Base-by-base conservation (phyloP, 2,797 vertebrate genomes). In the Zalophus californianus region DNA sequence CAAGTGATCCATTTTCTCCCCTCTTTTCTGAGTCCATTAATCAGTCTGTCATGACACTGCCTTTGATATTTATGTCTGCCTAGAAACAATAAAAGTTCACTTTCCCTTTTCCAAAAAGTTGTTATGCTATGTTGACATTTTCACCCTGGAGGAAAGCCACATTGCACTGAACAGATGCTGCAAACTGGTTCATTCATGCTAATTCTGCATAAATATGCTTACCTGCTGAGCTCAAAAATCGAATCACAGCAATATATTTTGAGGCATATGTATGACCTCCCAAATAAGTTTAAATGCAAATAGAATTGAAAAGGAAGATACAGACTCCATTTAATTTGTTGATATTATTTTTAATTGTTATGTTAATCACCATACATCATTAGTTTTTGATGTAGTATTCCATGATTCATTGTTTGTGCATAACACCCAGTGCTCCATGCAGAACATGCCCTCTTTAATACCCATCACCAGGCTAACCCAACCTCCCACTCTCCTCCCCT, bases 81-180 rank as follows among this genome's bases (percentile, higher is more conserved):
- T 66, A 23, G 70, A 93, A 95, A 97, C 75, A 97, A 84, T 85
- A 82, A 80, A 96, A 96, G 87, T 86, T 88, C 79, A 64, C 60
- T 77, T 91, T 93, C 27, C 32, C 32, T 85, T 97, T 85, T 73
- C 48, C 87, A 73, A 94, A 93, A 96, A 35, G 83, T 94, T 94
- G 21, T 75, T 84, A 44, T 80, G 60, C 79, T 66, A 35, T 92
- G 50, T 41, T 96, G 91, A 96, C 79, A 93, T 94, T 96, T 94
- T 95, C 93, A 94, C 94, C 89, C 92, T 84, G 66, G 91, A 97
- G 89, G 41, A 90, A 86, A 97, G 72, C 86, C 93, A 82, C 20
- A 16, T 72, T 82, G 38, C 9, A 50, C 18, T 38, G 70, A 97
- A 87, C 68, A 97, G 94, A 91, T 91, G 79, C 52, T 86, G 58